These are phyloP conservation scores for Lepidotrigona ventralis DNA, from an alignment of 1,140 invertebrate genomes.

Conservation along the genomic window DNA sequence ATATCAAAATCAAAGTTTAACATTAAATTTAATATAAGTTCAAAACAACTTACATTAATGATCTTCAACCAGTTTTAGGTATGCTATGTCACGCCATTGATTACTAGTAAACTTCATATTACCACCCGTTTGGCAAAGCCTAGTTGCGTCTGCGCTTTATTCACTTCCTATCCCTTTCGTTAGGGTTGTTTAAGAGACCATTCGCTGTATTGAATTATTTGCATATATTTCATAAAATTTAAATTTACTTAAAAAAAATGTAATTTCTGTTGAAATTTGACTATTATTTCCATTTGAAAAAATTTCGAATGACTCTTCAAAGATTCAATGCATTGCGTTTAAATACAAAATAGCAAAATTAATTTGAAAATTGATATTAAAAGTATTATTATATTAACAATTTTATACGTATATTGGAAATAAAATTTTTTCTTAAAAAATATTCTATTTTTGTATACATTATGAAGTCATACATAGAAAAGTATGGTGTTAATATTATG, in stretches of 20 bases:
- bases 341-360: background rate
- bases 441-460: background rate
- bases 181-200: background rate
- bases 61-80: slow-evolving; percentile 27
- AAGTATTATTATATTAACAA: background rate
- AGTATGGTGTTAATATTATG: background rate
- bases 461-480: background rate
- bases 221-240: background rate
- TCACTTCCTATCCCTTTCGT: background rate
- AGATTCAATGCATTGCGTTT: background rate
- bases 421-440: background rate
- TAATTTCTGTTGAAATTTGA: background rate
- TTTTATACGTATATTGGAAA: too few species aligned
- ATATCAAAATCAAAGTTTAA: background rate
- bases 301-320: background rate
- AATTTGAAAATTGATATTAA: background rate
- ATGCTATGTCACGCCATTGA: slow-evolving; percentile 60
- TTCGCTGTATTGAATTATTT: background rate
- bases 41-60: background rate
- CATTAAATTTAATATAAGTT: slow-evolving; percentile 4
- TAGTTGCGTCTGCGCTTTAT: slow-evolving; percentile 53
- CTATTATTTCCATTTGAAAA: background rate
- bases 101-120: slow-evolving; percentile 46
- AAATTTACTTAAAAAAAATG: too few species aligned
- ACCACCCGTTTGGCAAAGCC: slow-evolving; percentile 15